phyloP scores from a whole-genome alignment of 2,888 invertebrate genomes.

The Ethmia dodecea region DNA sequence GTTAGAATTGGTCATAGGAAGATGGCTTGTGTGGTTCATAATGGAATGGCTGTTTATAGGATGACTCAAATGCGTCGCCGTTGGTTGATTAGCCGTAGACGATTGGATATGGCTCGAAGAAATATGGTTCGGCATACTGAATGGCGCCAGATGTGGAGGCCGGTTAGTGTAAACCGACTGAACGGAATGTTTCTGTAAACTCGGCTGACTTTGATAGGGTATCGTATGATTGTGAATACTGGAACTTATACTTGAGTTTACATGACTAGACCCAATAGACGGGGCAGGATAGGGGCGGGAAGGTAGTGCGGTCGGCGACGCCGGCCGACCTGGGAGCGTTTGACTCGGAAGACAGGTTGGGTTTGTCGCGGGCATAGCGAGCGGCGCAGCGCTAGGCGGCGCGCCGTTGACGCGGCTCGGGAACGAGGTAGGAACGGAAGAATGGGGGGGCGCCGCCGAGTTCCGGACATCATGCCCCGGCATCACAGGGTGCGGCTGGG shows the following conservation, averaged over 20 bases:
- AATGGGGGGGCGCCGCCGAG: slow-evolving; percentile 33
- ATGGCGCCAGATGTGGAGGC: slow-evolving; percentile 61
- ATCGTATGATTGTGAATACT: slow-evolving; percentile 64
- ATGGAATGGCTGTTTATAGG: slow-evolving; percentile 59
- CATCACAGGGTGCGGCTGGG: slow-evolving; percentile 51
- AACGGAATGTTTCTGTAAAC: slow-evolving; percentile 72
- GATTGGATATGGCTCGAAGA: slow-evolving; percentile 77
- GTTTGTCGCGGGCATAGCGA: slow-evolving; percentile 44
- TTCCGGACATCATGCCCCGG: slow-evolving; percentile 54
- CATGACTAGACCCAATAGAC: slow-evolving; percentile 73
- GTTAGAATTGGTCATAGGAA: slow-evolving; percentile 42
- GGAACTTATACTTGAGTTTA: slow-evolving; percentile 66
- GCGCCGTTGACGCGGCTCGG: slow-evolving; percentile 50
- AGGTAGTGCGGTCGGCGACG: slow-evolving; percentile 51
- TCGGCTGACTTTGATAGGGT: slow-evolving; percentile 65
- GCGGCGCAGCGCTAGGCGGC: slow-evolving; percentile 44
- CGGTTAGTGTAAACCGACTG: slow-evolving; percentile 56
- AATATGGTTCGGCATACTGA: slow-evolving; percentile 60
- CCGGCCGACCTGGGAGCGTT: slow-evolving; percentile 48
- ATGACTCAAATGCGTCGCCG: slow-evolving; percentile 59
- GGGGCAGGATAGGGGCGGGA: slow-evolving; percentile 61
- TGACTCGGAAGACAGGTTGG: slow-evolving; percentile 67
- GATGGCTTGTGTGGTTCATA: slow-evolving; percentile 49
- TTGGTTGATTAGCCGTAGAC: slow-evolving; percentile 51
- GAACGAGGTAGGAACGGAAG: slow-evolving; percentile 63